Conservation (phyloP, 2,113 vertebrate species). For the Pteruthius melanotis region DNA sequence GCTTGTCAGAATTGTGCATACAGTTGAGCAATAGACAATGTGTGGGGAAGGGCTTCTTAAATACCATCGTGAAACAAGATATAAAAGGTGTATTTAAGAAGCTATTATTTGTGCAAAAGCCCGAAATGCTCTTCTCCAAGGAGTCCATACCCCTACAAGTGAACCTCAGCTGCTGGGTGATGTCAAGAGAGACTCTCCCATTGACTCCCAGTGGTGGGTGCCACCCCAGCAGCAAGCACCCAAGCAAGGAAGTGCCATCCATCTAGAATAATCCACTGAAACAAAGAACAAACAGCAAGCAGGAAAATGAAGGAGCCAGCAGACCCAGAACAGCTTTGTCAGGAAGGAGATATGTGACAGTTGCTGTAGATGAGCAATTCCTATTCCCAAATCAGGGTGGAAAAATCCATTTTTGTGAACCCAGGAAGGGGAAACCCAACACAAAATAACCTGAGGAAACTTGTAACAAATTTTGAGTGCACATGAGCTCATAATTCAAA, state of each 20-base stretch:
- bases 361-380: neutral
- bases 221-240: neutral
- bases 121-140: neutral
- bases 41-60: neutral
- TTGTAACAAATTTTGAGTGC: neutral
- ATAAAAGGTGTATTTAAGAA: neutral
- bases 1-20: neutral
- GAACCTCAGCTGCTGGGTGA: neutral
- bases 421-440: neutral
- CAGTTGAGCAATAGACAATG: neutral
- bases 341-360: neutral
- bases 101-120: neutral
- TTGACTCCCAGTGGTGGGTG: neutral
- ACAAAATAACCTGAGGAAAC: neutral
- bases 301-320: neutral
- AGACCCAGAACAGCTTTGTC: neutral
- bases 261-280: neutral
- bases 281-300: neutral
- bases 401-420: neutral
- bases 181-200: neutral
- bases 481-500: neutral
- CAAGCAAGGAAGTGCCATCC: neutral
- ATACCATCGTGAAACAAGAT: neutral
- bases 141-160: accelerated
- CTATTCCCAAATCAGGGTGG: neutral